Evolutionary conservation across 2,797 vertebrate species (phyloP).

Genomic region (Chiloscyllium punctatum): DNA sequence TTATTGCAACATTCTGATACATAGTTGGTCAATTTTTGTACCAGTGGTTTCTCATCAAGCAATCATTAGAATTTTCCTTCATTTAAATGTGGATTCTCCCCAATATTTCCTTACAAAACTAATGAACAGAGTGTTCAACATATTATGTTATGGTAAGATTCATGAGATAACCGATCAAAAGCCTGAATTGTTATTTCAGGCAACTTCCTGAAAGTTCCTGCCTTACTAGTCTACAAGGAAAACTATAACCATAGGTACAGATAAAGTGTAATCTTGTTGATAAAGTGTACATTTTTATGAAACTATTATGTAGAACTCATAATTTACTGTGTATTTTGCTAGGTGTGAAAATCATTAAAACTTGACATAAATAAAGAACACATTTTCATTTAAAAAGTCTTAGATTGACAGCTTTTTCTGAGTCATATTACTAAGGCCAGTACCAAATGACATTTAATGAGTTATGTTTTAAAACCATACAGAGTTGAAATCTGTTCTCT

Average conservation of each 20-base stretch:
- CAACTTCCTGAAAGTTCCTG: neutral
- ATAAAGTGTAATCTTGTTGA: neutral
- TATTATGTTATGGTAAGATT: neutral
- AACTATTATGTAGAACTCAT: neutral
- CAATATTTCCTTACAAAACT: neutral
- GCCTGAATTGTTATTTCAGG: neutral
- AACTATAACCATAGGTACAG: neutral
- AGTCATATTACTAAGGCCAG: neutral
- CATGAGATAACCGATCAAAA: neutral
- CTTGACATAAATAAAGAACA: neutral
- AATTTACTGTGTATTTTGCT: neutral
- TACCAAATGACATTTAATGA: neutral
- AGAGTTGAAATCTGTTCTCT: neutral
- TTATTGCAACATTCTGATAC: neutral
- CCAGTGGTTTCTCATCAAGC: neutral
- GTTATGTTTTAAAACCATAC: neutral
- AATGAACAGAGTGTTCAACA: neutral
- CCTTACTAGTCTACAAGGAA: neutral
- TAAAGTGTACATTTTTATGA: neutral
- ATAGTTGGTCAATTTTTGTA: neutral
- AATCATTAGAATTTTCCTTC: neutral
- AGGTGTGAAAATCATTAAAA: neutral
- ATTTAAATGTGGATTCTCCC: neutral
- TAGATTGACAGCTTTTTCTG: neutral
- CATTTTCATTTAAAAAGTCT: neutral